Base-by-base conservation (phyloP, 2,797 vertebrate species). In the Menidia menidia region DNA sequence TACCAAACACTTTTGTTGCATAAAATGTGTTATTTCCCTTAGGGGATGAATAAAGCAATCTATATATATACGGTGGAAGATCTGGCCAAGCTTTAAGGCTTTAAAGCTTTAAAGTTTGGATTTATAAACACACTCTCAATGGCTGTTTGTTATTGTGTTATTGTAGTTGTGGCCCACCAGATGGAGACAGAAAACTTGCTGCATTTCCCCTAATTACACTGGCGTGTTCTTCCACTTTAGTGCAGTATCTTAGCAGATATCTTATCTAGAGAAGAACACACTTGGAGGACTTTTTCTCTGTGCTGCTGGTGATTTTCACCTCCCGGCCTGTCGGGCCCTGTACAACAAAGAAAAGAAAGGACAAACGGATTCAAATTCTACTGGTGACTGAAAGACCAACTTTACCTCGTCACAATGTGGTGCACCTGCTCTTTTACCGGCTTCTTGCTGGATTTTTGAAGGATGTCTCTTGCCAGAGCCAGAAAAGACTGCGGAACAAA, bases 391-490 rank as follows among this genome's bases (percentile, higher is more conserved):
- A 19, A 6, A 0, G 62, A 35, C 10, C 60, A 56, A 63, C 4
- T 6, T 58, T 15, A 3, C 4, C 15, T 1, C 52, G 19, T 10
- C 47, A 41, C 12, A 16, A 59, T 25, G 8, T 6, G 4, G 57
- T 9, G 14, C 2, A 11, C 8, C 16, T 33, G 18, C 32, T 35
- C 12, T 54, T 18, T 33, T 64, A 96, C 95, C 67, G 86, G 45
- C 87, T 94, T 95, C 85, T 91, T 95, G 86, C 63, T 93, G 69
- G 90, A 91, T 87, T 94, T 96, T 76, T 95, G 91, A 75, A 98
- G 91, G 82, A 98, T 98, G 86, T 98, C 96, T 48, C 89, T 87
- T 1, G 97, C 97, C 92, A 98, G 91, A 58, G 94, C 78, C 75
- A 87, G 82, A 85, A 98, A 98, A 0, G 96, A 95, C 96, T 98